These are phyloP conservation scores for Lithobates sylvaticus DNA, from an alignment of 2,797 vertebrate species.

Conservation along the genomic window DNA sequence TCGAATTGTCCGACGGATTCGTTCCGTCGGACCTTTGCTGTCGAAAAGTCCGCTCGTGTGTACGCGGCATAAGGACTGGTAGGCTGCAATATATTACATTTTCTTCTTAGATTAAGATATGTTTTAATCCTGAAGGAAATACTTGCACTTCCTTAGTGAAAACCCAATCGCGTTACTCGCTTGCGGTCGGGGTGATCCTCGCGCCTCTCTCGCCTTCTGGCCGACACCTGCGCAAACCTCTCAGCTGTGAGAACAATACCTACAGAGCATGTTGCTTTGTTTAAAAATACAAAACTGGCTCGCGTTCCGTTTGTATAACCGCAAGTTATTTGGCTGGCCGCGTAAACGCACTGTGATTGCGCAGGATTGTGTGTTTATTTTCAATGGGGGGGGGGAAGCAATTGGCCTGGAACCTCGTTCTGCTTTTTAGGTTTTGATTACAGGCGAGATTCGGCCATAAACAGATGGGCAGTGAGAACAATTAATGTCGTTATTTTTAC, in stretches of 20 bases:
- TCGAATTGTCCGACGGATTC: no score
- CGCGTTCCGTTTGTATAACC: neutral
- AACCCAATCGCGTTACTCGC: no score
- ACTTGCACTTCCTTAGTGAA: no score
- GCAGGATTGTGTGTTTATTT: neutral
- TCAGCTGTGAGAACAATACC: neutral
- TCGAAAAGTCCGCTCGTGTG: no score
- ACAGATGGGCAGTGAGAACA: neutral
- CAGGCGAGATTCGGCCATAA: neutral
- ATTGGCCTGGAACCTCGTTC: neutral
- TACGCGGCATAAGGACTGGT: no score
- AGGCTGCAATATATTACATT: no score
- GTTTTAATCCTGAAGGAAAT: no score
- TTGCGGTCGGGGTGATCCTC: no score
- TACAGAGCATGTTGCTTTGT: neutral
- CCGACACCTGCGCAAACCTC: neutral
- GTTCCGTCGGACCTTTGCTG: no score
- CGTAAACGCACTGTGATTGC: neutral
- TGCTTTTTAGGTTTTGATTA: neutral
- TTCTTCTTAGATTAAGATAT: no score
- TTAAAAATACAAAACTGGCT: neutral
- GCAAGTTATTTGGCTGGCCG: neutral
- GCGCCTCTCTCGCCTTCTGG: neutral
- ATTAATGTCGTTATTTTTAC: no score
- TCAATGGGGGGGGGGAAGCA: neutral